Evolutionary conservation across 2,113 vertebrate genomes (phyloP).

Genomic region (Poeciliopsis turrubarensis): DNA sequence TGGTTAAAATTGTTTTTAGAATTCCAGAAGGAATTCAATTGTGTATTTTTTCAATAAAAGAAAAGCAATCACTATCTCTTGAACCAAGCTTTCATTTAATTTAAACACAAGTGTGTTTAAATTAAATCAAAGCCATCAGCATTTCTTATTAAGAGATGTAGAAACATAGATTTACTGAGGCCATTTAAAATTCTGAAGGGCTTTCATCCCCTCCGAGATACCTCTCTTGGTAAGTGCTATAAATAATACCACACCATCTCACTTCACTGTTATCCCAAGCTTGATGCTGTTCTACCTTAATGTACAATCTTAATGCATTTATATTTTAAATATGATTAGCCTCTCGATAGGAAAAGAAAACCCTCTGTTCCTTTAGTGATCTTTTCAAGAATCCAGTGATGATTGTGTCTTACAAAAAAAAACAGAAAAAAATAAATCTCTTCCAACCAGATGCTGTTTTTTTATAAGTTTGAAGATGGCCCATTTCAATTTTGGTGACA

Average conservation of each 20-base stretch:
- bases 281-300: constrained; percentile 45
- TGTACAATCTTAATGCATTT: constrained; percentile 31
- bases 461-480: neutral
- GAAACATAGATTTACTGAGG: constrained; percentile 49
- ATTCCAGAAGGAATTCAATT: neutral
- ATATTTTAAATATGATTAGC: constrained; percentile 51
- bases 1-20: constrained; percentile 22
- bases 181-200: constrained; percentile 43
- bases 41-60: neutral
- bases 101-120: constrained; percentile 27
- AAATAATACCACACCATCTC: constrained; percentile 37
- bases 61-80: constrained; percentile 1
- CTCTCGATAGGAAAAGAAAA: constrained; percentile 36
- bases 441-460: neutral
- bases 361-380: neutral
- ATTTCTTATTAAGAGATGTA: constrained; percentile 24
- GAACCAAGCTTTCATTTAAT: constrained; percentile 6
- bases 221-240: constrained; percentile 47
- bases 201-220: constrained; percentile 42
- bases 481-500: too few species aligned
- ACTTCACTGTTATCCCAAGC: constrained; percentile 42
- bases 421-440: neutral
- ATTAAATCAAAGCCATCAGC: constrained; percentile 39
- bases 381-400: neutral
- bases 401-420: neutral